Base-by-base conservation (phyloP, 1,140 invertebrate genomes). In the Steinernema feltiae region DNA sequence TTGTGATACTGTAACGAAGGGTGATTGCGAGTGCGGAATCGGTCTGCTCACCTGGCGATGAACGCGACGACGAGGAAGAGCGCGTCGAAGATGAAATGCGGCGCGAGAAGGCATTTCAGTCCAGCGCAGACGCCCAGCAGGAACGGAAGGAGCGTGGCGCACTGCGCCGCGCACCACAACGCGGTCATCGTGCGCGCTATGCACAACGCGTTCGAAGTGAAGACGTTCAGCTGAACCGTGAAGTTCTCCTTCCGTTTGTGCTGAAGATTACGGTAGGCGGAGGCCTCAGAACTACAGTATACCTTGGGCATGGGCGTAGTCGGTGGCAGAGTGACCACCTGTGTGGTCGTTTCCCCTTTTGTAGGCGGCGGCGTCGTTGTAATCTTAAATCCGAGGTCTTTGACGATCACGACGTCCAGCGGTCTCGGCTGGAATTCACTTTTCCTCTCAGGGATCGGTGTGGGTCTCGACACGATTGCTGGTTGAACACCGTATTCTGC, bases 1-100 rank as follows among this genome's bases (percentile, higher is more conserved):
- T 63, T 27, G 53, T 63, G 53, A 63, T 63, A 21, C 53, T 63
- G 53, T 7, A 63, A 63, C n/a, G n/a, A n/a, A 63, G 53, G 24
- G 53, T 46, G 41, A n/a, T 46, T 46, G 41, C n/a, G 7, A n/a
- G n/a, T n/a, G 7, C 41, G 41, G 41, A 46, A n/a, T 46, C 7
- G 41, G 7, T n/a, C 7, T n/a, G 24, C 24, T 63, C 7, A 63
- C 53, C 53, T 63, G 12, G 53, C 24, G 24, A 63, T 63, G 24
- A 63, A 63, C 7, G 24, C 53, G 15, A 63, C 53, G 24, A 63
- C 53, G 12, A 63, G 53, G 53, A 63, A 63, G 15, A 63, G 53
- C 12, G 53, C 53, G 24, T 63, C 53, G 3, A 63, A 21, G 24
- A 63, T 63, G 53, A 63, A 63, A 27, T 63, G 53, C 2, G 53